These are phyloP conservation scores for Watsonalla cultraria DNA, from an alignment of 2,888 invertebrate genomes.

Conservation along the genomic window DNA sequence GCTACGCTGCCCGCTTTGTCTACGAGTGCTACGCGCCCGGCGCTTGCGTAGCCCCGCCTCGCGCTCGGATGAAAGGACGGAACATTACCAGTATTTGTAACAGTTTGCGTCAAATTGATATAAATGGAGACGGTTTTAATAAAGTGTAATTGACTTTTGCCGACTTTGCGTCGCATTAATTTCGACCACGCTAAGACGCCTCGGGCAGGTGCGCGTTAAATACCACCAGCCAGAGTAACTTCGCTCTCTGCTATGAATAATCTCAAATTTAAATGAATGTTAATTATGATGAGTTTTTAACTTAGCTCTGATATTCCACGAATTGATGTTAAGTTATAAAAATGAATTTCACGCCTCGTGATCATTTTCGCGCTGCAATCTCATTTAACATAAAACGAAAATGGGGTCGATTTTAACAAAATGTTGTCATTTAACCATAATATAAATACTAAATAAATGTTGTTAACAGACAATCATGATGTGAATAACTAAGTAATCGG, in stretches of 20 bases:
- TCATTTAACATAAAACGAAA: not conserved
- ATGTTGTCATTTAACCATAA: no score
- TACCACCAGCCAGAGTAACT: slow-evolving; percentile 62
- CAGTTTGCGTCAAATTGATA: slow-evolving; percentile 79
- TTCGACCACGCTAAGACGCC: slow-evolving; percentile 75
- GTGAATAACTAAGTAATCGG: no score
- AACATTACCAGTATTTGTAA: slow-evolving; percentile 79
- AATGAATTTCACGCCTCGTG: slow-evolving; percentile 14
- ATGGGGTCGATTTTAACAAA: not conserved
- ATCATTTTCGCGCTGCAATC: not conserved
- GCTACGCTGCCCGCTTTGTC: slow-evolving; percentile 45
- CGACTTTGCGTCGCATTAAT: slow-evolving; percentile 77
- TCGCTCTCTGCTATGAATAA: slow-evolving; percentile 68
- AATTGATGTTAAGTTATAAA: slow-evolving; percentile 36
- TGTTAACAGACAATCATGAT: no score
- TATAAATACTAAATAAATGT: no score
- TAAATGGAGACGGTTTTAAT: slow-evolving; percentile 79
- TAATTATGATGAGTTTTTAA: slow-evolving; percentile 71
- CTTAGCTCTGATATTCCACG: slow-evolving; percentile 44
- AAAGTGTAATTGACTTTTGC: slow-evolving; percentile 79
- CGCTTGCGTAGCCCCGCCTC: slow-evolving; percentile 77
- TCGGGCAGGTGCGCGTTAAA: slow-evolving; percentile 74
- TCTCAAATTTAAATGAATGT: slow-evolving; percentile 72
- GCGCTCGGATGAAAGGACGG: slow-evolving; percentile 71
- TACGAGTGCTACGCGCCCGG: slow-evolving; percentile 45